Evolutionary conservation across 2,888 invertebrate genomes (phyloP).

Genomic region (Lypha dubia): DNA sequence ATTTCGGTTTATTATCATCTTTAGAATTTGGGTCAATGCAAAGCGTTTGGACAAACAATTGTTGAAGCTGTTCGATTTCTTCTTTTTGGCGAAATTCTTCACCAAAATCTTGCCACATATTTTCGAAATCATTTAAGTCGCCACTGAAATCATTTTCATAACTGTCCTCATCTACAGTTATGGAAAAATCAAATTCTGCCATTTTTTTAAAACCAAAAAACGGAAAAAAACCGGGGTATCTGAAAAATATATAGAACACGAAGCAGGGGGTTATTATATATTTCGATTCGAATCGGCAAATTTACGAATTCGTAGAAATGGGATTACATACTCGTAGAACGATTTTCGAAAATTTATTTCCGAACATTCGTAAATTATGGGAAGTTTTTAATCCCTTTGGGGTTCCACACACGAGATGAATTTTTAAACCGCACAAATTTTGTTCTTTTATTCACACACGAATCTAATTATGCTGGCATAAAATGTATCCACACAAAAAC

Average conservation of each 20-base stretch:
- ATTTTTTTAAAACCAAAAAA: constrained; percentile 46
- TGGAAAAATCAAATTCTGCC: constrained; percentile 72
- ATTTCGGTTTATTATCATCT: not conserved
- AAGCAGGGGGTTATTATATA: too few relatives aligned
- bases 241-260: constrained; percentile 30
- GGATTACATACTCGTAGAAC: too few relatives aligned
- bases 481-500: too few relatives aligned
- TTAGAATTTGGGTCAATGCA: constrained; percentile 1
- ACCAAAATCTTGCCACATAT: constrained; percentile 74
- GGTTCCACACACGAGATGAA: too few relatives aligned
- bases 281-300: too few relatives aligned
- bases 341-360: too few relatives aligned
- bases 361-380: too few relatives aligned
- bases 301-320: too few relatives aligned
- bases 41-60: constrained; percentile 60
- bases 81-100: constrained; percentile 66
- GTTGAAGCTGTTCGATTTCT: constrained; percentile 53
- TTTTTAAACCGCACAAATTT: too few relatives aligned
- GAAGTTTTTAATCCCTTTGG: too few relatives aligned
- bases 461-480: too few relatives aligned
- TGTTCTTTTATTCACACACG: too few relatives aligned
- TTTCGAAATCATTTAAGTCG: constrained; percentile 74
- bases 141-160: constrained; percentile 67
- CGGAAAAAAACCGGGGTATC: constrained; percentile 4
- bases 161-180: constrained; percentile 69